phyloP scores from a whole-genome alignment of 2,113 vertebrate species.

The Sander vitreus region DNA sequence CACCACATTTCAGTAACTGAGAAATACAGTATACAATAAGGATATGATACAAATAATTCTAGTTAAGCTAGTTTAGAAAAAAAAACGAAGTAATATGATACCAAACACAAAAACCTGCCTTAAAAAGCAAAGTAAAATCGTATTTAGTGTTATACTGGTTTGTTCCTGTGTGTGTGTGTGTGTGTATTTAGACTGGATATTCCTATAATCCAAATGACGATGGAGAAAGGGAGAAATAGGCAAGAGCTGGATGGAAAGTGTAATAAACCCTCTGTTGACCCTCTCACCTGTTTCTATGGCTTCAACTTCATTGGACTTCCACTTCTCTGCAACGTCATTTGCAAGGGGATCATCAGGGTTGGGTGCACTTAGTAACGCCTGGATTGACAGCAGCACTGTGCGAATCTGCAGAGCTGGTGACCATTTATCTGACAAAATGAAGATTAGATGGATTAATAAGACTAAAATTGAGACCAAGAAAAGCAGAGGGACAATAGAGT shows the following conservation, averaged over 20 bases:
- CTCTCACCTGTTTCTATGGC: constrained; percentile 97
- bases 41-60: too few relatives aligned
- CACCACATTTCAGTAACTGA: too few relatives aligned
- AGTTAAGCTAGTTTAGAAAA: too few relatives aligned
- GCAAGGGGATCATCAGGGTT: constrained; percentile 99
- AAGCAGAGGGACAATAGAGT: neutral
- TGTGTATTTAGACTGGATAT: neutral
- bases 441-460: neutral
- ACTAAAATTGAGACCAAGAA: neutral
- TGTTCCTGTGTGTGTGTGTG: neutral
- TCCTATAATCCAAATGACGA: neutral
- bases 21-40: too few relatives aligned
- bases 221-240: too few relatives aligned
- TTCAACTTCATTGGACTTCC: constrained; percentile 98
- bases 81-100: neutral
- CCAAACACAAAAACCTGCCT: neutral
- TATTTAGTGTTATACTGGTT: neutral
- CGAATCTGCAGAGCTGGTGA: constrained; percentile 98
- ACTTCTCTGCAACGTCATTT: constrained; percentile 98
- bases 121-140: neutral
- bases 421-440: constrained; percentile 92
- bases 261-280: neutral
- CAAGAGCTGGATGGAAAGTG: neutral
- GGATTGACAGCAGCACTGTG: constrained; percentile 99
- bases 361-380: constrained; percentile 99